A percentile compares a stretch with the other conserved stretches of the same genome.
Evolutionary conservation across 1,140 invertebrate species (phyloP).

Genomic region (Bradynema listronoti): DNA sequence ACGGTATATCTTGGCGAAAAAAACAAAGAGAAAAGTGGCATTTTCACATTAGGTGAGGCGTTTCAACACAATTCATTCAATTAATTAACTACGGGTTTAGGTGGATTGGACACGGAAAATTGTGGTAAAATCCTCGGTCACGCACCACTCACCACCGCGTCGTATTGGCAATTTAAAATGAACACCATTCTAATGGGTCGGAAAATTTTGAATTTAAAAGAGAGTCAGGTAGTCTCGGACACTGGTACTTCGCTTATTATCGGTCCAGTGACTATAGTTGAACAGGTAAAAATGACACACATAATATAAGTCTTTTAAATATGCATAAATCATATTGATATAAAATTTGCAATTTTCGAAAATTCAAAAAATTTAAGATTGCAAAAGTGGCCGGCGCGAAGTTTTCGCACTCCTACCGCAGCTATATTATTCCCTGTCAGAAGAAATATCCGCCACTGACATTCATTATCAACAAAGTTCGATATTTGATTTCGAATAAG

Average conservation of each 20-base stretch:
- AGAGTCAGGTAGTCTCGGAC: constrained; percentile 41
- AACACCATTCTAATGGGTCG: too few relatives aligned
- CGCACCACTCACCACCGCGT: background rate
- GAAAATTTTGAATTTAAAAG: too few relatives aligned
- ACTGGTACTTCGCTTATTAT: constrained; percentile 44
- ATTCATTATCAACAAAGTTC: constrained; percentile 28
- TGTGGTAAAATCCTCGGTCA: constrained; percentile 10
- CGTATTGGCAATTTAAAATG: background rate
- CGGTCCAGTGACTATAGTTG: constrained; percentile 23
- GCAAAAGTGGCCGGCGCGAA: constrained; percentile 24
- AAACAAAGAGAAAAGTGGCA: too few relatives aligned
- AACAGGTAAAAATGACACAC: too few relatives aligned
- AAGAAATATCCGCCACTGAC: constrained; percentile 23
- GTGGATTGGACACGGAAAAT: constrained; percentile 26
- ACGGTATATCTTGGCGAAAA: too few relatives aligned
- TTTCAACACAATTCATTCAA: too few relatives aligned
- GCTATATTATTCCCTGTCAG: constrained; percentile 26
- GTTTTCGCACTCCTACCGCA: constrained; percentile 2
- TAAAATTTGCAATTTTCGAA: background rate
- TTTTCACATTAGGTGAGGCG: too few relatives aligned
- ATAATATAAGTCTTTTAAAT: too few relatives aligned
- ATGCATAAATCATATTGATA: too few relatives aligned
- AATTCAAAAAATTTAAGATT: background rate
- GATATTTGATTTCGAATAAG: constrained; percentile 18
- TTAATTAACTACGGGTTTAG: too few relatives aligned